phyloP scores from a whole-genome alignment of 2,888 invertebrate genomes.

The Pomacea canaliculata region DNA sequence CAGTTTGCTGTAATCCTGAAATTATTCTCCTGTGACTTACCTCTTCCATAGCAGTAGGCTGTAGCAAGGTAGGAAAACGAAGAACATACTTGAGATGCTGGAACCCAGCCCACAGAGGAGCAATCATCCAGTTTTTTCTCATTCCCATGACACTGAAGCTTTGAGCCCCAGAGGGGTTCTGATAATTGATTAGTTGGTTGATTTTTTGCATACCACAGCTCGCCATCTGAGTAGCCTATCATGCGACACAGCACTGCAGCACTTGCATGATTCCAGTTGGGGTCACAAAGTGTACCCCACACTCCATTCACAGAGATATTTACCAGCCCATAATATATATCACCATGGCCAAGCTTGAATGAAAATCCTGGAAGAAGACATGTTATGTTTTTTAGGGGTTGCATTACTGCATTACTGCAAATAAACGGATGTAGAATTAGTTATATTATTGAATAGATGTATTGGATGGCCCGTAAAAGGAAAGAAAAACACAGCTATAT shows the following conservation, averaged over 20 bases:
- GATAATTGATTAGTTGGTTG: constrained; percentile 31
- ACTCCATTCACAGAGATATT: constrained; percentile 79
- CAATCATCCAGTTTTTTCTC: constrained; percentile 53
- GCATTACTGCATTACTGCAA: too few relatives aligned
- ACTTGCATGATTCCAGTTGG: constrained; percentile 79
- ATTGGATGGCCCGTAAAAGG: too few relatives aligned
- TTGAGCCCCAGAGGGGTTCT: constrained; percentile 56
- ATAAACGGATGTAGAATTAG: too few relatives aligned
- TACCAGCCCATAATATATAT: constrained; percentile 65
- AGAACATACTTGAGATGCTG: constrained; percentile 39
- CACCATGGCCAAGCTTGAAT: too few relatives aligned
- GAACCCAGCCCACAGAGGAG: constrained; percentile 57
- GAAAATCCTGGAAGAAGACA: too few relatives aligned
- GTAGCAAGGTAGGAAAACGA: constrained; percentile 51
- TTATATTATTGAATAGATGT: too few relatives aligned
- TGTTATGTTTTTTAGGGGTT: too few relatives aligned
- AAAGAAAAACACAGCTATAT: too few relatives aligned
- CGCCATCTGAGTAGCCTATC: constrained; percentile 52
- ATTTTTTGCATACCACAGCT: constrained; percentile 40
- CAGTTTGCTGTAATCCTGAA: too few relatives aligned
- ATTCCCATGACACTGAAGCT: constrained; percentile 53
- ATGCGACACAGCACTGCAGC: constrained; percentile 74
- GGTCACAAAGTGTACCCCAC: constrained; percentile 82
- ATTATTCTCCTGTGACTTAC: constrained; percentile 31
- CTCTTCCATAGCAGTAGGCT: constrained; percentile 56